Conservation (phyloP, 2,888 invertebrate species). For the Yponomeuta malinellus region DNA sequence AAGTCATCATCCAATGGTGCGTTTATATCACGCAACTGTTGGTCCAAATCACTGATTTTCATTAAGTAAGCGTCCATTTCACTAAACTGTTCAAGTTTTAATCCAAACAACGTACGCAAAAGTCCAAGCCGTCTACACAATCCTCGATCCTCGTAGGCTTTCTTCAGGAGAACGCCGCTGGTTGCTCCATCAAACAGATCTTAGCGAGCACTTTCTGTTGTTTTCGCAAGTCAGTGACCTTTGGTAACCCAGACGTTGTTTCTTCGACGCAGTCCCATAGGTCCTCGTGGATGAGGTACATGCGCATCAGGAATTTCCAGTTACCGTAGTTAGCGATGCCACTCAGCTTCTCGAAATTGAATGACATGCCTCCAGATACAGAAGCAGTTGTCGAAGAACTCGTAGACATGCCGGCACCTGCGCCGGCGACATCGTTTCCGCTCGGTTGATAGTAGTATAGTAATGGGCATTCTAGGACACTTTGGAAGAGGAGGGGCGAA, state of each 20-base stretch:
- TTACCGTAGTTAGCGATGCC: slow-evolving; percentile 1
- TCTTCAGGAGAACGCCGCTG: slow-evolving; percentile 4
- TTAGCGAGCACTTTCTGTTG: slow-evolving; percentile 16
- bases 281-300: slow-evolving; percentile 11
- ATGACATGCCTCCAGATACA: not conserved
- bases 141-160: slow-evolving; percentile 11
- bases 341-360: slow-evolving; percentile 3
- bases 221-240: slow-evolving; percentile 10
- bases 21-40: slow-evolving; percentile 23
- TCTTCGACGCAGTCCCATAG: slow-evolving; percentile 10
- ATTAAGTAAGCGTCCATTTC: slow-evolving; percentile 15
- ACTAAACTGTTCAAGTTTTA: slow-evolving; percentile 12
- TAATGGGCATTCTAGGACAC: no score
- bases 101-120: slow-evolving; percentile 15
- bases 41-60: slow-evolving; percentile 10
- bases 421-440: not conserved
- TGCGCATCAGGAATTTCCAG: slow-evolving; percentile 7
- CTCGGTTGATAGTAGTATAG: no score
- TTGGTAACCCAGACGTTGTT: not conserved
- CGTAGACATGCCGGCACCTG: not conserved
- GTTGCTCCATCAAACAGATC: slow-evolving; percentile 14
- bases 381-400: not conserved
- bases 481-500: no score
- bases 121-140: slow-evolving; percentile 15
- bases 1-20: slow-evolving; percentile 25